Percentiles rank a stretch among this genome's conserved stretches.
These are phyloP conservation scores for Semaprochilodus insignis DNA, from an alignment of 2,797 vertebrate species.

Conservation along the genomic window DNA sequence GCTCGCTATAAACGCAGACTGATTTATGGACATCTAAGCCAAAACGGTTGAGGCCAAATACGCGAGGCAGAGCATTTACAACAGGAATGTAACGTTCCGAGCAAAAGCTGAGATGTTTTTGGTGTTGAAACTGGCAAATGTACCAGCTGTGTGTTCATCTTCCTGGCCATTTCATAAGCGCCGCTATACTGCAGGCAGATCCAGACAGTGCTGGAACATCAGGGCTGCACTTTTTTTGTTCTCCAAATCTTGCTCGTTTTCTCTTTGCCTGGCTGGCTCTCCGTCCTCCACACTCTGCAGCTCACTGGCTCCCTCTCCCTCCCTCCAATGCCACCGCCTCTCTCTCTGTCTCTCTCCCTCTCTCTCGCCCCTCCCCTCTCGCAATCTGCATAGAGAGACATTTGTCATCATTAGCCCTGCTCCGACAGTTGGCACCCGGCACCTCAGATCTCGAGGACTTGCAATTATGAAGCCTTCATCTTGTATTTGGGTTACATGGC, in stretches of 20 bases:
- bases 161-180: no score
- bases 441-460: conserved; percentile 93
- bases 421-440: conserved; percentile 98
- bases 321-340: conserved; percentile 27
- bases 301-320: conserved; percentile 44
- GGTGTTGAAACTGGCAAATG: neutral
- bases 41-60: conserved; percentile 62
- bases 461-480: conserved; percentile 91
- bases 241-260: neutral
- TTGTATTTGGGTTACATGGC: conserved; percentile 84
- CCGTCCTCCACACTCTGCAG: neutral
- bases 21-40: conserved; percentile 74
- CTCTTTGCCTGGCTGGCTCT: conserved; percentile 15
- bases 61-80: conserved; percentile 13
- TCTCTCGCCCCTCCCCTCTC: conserved; percentile 70
- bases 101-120: neutral
- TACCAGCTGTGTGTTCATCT: neutral
- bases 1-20: conserved; percentile 79
- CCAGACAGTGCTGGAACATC: neutral
- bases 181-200: no score
- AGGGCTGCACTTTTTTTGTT: neutral
- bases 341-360: conserved; percentile 58
- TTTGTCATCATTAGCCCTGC: conserved; percentile 99
- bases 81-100: neutral
- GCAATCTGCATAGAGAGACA: conserved; percentile 98